Percentiles rank a stretch among this genome's conserved stretches.
phyloP scores from a whole-genome alignment of 2,888 invertebrate genomes.

The Pristionchus exspectatus region DNA sequence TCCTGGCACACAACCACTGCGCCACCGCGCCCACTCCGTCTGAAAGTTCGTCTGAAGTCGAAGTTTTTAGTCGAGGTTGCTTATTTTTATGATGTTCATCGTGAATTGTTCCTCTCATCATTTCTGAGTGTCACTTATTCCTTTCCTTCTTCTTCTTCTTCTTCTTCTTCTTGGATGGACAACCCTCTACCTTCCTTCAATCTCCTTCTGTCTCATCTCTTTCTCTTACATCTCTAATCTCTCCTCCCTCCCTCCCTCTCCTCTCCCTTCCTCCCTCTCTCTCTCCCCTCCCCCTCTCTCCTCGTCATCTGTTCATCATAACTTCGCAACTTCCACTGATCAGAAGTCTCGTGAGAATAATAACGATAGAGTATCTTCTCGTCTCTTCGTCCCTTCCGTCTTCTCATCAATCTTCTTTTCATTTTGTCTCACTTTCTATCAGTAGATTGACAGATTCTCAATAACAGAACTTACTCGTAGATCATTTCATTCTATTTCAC shows the following conservation, averaged over 20 bases:
- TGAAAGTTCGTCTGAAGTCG: not conserved
- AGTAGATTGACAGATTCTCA: not conserved
- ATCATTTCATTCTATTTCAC: not conserved
- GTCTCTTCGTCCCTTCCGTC: not conserved
- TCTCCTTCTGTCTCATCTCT: conserved; percentile 33
- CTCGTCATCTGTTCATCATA: conserved; percentile 41
- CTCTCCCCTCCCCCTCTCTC: not conserved
- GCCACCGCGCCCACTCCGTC: no score
- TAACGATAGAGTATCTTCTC: not conserved
- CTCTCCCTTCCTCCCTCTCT: not conserved
- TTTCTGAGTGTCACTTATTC: conserved; percentile 51
- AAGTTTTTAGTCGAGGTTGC: not conserved
- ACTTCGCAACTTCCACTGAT: conserved; percentile 16
- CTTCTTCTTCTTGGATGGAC: conserved; percentile 34
- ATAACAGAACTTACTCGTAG: not conserved
- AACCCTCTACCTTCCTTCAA: conserved; percentile 44
- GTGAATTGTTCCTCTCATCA: not conserved
- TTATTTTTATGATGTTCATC: conserved; percentile 58
- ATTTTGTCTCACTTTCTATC: conserved; percentile 3
- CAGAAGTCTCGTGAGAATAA: conserved; percentile 17
- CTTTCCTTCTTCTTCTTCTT: conserved; percentile 24
- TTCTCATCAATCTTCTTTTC: not conserved
- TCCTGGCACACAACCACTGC: no score
- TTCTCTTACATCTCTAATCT: not conserved
- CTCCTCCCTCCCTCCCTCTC: conserved; percentile 25